These are phyloP conservation scores for Puffinus mauretanicus DNA, from an alignment of 2,113 vertebrate genomes.

Conservation along the genomic window DNA sequence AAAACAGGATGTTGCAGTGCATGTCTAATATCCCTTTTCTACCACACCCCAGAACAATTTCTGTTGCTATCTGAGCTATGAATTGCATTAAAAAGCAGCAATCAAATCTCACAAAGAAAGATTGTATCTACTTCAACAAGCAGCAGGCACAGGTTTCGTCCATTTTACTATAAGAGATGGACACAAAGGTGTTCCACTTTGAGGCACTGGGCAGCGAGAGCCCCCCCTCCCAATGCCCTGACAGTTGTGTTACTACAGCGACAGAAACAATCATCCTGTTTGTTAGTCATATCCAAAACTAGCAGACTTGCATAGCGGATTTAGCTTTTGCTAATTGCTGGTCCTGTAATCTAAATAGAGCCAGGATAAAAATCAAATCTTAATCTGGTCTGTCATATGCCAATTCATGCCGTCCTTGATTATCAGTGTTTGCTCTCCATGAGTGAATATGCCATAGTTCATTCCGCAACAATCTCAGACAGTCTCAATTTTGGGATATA, in stretches of 20 bases:
- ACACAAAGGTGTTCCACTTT: not conserved
- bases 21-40: constrained; percentile 63
- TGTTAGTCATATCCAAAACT: constrained; percentile 2
- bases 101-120: not conserved
- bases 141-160: not conserved
- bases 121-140: not conserved
- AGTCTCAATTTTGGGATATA: not conserved
- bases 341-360: not conserved
- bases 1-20: constrained; percentile 63
- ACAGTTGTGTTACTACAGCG: not conserved
- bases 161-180: not conserved
- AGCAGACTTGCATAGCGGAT: not conserved
- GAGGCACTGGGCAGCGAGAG: not conserved
- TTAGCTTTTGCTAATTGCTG: constrained; percentile 4
- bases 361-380: constrained; percentile 21
- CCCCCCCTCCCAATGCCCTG: not conserved
- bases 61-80: constrained; percentile 26
- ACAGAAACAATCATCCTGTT: constrained; percentile 6
- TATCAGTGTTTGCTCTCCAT: not conserved
- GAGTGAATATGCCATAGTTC: not conserved
- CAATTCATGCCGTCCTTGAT: not conserved
- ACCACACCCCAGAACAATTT: constrained; percentile 54
- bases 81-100: constrained; percentile 15
- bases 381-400: not conserved
- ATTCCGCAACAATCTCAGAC: not conserved